These are phyloP conservation scores for Tragelaphus strepsiceros DNA, from an alignment of 2,113 vertebrate species.

Conservation along the genomic window DNA sequence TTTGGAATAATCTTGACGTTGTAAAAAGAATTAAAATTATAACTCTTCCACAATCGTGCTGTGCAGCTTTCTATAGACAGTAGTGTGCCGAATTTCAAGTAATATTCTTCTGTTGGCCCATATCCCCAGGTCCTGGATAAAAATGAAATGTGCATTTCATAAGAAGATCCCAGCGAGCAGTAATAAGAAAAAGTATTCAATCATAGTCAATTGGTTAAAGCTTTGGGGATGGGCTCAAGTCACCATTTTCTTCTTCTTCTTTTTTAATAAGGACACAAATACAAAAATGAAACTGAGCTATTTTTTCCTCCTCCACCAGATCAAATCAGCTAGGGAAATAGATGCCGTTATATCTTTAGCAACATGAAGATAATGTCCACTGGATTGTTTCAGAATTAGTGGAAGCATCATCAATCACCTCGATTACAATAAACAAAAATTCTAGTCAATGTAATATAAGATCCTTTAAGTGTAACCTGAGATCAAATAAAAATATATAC, in stretches of 20 bases:
- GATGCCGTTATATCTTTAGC: background rate
- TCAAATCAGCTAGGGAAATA: background rate
- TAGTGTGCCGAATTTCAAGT: constrained; percentile 33
- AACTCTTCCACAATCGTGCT: constrained; percentile 57
- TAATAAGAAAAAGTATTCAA: constrained; percentile 63
- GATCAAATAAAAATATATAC: background rate
- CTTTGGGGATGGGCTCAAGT: constrained; percentile 12
- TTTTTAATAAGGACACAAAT: constrained; percentile 9
- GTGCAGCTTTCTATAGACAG: background rate
- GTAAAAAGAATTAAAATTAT: constrained; percentile 73
- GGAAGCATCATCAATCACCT: background rate
- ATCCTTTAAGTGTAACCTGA: background rate
- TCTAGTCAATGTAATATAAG: background rate
- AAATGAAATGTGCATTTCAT: constrained; percentile 73
- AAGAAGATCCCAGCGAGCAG: constrained; percentile 56
- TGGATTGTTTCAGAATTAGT: constrained; percentile 33
- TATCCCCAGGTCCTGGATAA: constrained; percentile 66
- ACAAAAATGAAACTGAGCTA: constrained; percentile 37
- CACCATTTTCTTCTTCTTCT: background rate
- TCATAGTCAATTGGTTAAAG: constrained; percentile 65
- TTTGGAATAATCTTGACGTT: constrained; percentile 55
- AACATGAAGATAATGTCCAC: constrained; percentile 12
- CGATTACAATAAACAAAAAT: background rate
- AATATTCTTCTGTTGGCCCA: constrained; percentile 42
- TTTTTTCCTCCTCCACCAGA: background rate